Base-by-base conservation (phyloP, 2,797 vertebrate genomes). In the Anguilla marmorata region DNA sequence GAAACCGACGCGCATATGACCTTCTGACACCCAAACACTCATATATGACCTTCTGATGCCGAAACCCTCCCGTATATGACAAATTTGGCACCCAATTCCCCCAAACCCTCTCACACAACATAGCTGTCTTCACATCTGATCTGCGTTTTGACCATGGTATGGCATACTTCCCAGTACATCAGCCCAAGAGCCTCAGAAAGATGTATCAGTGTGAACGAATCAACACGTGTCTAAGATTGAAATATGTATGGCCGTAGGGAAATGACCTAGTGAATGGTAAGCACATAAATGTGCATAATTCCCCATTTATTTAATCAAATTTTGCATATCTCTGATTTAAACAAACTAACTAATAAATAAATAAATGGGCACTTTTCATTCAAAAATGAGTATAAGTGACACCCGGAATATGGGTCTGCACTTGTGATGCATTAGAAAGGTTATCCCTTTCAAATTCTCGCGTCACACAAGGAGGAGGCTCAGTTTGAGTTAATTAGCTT, bases 401-500 rank as follows among this genome's bases (percentile, higher is more conserved):
- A 76, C 74, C 12, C 86, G 76, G 48, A 7, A 60, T 54, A 66
- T 84, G 87, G 84, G 85, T 14, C 24, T 54, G 52, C 14, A 14
- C 45, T 54, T 84, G 72, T 82, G 37, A 52, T 33, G 79, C 89
- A 63, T 86, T 50, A 74, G 87, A 89, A 86, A 89, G 88, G 87
- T 88, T 58, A 86, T n/a, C 11, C 87, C 88, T 87, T 85, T 60
- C 83, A 72, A 45, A 69, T 88, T 63, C 11, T 90, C 88, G 86
- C 90, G 88, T 90, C 83, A 86, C 87, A 56, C 85, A 83, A 84
- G 63, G 50, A 74, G 84, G 83, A 3, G 89, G 60, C 89, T 86
- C 54, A 50, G 84, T 89, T 88, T 87, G 69, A 89, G 86, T 87
- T 89, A 89, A 90, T 94, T 90, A 89, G 84, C 89, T 89, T 58